Evolutionary conservation across 2,888 invertebrate genomes (phyloP).

Genomic region (Lithophane semibrunnea): DNA sequence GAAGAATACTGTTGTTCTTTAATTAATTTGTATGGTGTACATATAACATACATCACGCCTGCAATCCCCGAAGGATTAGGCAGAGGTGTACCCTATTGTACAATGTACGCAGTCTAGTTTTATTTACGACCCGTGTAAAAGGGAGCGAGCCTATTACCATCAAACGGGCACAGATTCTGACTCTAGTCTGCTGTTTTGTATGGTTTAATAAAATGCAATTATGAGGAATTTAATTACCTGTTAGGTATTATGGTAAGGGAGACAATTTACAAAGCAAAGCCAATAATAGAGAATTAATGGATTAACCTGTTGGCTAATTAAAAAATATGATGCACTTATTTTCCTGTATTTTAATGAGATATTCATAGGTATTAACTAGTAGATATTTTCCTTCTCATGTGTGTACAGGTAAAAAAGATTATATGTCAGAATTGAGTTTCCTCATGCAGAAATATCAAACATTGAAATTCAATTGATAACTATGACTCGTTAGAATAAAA

Average conservation of each 20-base stretch:
- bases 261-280: not conserved
- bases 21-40: not conserved
- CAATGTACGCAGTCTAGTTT: not conserved
- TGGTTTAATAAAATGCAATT: not conserved
- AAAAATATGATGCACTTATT: slow-evolving; percentile 1
- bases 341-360: slow-evolving; percentile 20
- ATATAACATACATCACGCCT: not conserved
- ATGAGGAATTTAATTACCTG: not conserved
- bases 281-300: not conserved
- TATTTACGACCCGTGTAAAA: not conserved
- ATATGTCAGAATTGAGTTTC: slow-evolving; percentile 20
- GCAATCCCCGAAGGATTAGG: not conserved
- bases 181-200: not conserved
- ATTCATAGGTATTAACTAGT: not conserved
- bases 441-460: slow-evolving; percentile 9
- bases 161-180: not conserved
- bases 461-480: slow-evolving; percentile 12
- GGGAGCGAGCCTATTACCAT: not conserved
- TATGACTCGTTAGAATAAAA: not conserved
- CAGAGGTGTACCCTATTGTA: not conserved
- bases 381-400: slow-evolving; percentile 27
- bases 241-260: not conserved
- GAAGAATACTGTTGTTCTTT: not conserved
- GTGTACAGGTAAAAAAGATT: slow-evolving; percentile 21
- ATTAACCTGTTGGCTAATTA: not conserved